These are phyloP conservation scores for Temnothorax unifasciatus DNA, from an alignment of 2,888 invertebrate species.

Conservation along the genomic window DNA sequence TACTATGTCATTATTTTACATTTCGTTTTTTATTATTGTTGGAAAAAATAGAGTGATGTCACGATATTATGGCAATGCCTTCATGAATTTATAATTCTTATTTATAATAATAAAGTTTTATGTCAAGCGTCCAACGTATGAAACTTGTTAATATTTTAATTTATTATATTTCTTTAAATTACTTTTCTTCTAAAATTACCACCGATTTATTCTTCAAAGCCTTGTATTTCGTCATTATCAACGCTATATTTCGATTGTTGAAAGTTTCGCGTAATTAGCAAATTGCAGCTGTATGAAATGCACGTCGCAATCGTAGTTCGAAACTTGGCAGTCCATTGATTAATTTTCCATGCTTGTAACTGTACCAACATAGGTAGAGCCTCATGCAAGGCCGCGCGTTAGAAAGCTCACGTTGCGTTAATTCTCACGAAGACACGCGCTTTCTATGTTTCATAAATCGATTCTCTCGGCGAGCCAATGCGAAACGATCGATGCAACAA, in stretches of 20 bases:
- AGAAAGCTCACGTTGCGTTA: conserved; percentile 43
- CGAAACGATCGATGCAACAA: conserved; percentile 16
- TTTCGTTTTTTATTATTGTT: background rate
- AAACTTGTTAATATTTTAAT: conserved; percentile 4
- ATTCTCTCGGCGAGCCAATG: conserved; percentile 18
- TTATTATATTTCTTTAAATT: background rate
- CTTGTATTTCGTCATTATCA: background rate
- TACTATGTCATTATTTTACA: background rate
- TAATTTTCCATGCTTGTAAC: conserved; percentile 64
- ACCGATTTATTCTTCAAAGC: background rate
- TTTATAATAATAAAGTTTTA: background rate
- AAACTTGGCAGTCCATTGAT: conserved; percentile 65
- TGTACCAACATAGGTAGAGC: conserved; percentile 42
- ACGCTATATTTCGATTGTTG: conserved; percentile 14
- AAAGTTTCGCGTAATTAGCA: conserved; percentile 54
- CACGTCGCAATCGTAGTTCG: conserved; percentile 61
- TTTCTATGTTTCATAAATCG: conserved; percentile 45
- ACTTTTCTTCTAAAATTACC: background rate
- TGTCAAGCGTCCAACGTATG: too few species aligned
- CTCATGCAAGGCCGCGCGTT: conserved; percentile 47
- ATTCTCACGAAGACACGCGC: conserved; percentile 31
- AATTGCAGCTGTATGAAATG: conserved; percentile 31
- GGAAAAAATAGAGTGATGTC: background rate
- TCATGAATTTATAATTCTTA: conserved; percentile 1
- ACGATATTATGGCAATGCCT: background rate